A percentile compares a stretch with the other conserved stretches of the same genome.
These are phyloP conservation scores for Papilio dardanus DNA, from an alignment of 1,140 invertebrate genomes.

Conservation along the genomic window DNA sequence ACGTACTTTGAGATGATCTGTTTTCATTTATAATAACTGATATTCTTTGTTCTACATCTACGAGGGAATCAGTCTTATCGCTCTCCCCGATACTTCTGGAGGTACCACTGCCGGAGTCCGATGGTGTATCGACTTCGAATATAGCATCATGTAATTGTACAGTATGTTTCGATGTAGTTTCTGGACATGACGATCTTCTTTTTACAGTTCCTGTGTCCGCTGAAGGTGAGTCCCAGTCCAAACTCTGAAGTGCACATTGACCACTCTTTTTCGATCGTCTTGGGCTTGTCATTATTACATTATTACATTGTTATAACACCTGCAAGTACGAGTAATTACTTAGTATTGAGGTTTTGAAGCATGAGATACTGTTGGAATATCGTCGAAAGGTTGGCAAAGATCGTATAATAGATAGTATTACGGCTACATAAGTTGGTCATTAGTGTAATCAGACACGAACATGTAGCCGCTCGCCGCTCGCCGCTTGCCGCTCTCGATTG, in stretches of 20 bases:
- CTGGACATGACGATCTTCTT: constrained; percentile 82
- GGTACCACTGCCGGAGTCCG: constrained; percentile 69
- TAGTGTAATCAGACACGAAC: constrained; percentile 67
- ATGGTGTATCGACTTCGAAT: constrained; percentile 68
- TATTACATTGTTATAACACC: constrained; percentile 63
- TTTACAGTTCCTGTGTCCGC: constrained; percentile 86
- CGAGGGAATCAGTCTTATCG: constrained; percentile 68
- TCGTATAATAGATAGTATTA: constrained; percentile 44
- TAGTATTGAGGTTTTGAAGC: constrained; percentile 11
- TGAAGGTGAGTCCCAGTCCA: constrained; percentile 88
- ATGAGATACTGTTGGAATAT: constrained; percentile 57
- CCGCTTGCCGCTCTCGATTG: constrained; percentile 67
- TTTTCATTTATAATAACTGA: constrained; percentile 76
- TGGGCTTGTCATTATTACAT: constrained; percentile 78
- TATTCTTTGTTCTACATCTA: constrained; percentile 78
- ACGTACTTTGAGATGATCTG: constrained; percentile 74
- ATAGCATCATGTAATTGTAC: constrained; percentile 54
- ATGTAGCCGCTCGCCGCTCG: too few species aligned
- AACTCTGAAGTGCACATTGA: constrained; percentile 69
- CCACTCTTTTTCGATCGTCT: constrained; percentile 75
- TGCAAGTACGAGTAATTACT: constrained; percentile 40
- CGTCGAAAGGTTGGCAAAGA: constrained; percentile 50
- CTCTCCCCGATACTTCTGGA: constrained; percentile 63
- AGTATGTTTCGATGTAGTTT: constrained; percentile 55
- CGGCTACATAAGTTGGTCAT: constrained; percentile 52